Percentiles rank a stretch among this genome's conserved stretches.
Evolutionary conservation across 1,140 invertebrate species (phyloP).

Genomic region (Doryteuthis pealeii): DNA sequence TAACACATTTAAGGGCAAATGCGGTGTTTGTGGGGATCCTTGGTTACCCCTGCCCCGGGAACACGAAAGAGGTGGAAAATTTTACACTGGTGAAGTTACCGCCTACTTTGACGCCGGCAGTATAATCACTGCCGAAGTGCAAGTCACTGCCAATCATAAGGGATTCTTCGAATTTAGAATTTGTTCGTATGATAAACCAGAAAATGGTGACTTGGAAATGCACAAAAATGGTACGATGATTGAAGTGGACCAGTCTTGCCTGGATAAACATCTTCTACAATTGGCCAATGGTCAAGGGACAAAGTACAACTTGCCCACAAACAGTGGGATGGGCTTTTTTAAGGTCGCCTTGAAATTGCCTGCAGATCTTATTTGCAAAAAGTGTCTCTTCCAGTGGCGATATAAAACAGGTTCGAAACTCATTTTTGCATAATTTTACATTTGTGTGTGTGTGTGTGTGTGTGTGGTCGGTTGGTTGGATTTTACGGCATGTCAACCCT

Average conservation of each 20-base stretch:
- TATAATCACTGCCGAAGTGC: slow-evolving; percentile 60
- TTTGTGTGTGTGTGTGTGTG: too few relatives aligned
- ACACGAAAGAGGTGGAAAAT: slow-evolving; percentile 86
- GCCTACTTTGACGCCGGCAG: slow-evolving; percentile 79
- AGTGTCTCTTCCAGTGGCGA: slow-evolving; percentile 51
- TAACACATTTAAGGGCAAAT: slow-evolving; percentile 48
- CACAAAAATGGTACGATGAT: slow-evolving; percentile 25
- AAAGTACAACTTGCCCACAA: slow-evolving; percentile 25
- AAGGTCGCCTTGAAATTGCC: slow-evolving; percentile 31
- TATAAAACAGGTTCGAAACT: slow-evolving; percentile 40
- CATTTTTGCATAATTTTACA: too few relatives aligned
- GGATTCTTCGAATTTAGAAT: slow-evolving; percentile 35
- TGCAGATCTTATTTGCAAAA: slow-evolving; percentile 35
- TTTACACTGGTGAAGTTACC: slow-evolving; percentile 80
- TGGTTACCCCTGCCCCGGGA: slow-evolving; percentile 70
- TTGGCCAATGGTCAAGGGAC: slow-evolving; percentile 60
- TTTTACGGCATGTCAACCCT: too few relatives aligned
- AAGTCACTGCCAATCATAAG: slow-evolving; percentile 42
- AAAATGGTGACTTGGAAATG: slow-evolving; percentile 25
- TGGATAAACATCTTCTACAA: slow-evolving; percentile 61
- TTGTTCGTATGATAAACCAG: slow-evolving; percentile 32
- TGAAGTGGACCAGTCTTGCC: slow-evolving; percentile 64
- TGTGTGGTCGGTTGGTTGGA: too few relatives aligned
- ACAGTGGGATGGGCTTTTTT: slow-evolving; percentile 22
- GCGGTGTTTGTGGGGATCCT: slow-evolving; percentile 59